Evolutionary conservation across 1,140 invertebrate species (phyloP), one percentile per base, ranked within the genome.

Genomic region (Globodera rostochiensis): DNA sequence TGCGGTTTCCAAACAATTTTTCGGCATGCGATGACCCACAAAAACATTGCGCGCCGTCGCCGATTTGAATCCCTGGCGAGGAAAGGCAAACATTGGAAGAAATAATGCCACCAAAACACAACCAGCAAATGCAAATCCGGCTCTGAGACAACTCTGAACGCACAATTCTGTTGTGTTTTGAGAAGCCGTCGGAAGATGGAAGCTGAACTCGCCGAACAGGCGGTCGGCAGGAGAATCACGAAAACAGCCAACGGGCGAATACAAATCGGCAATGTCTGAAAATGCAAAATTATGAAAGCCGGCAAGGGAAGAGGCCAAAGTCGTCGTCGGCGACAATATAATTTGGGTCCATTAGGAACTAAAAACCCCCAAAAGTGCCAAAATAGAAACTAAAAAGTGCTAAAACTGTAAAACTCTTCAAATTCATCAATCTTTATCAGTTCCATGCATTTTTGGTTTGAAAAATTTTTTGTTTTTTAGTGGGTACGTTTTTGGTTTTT

Each of bases 41-140:
- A 73, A 88, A 88, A 81, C 87, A 88, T 79, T 88, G 50, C 11
- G 11, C 82, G 8, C 21, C n/a, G n/a, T 25, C 50, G 45, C 74
- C 80, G 64, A 70, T 87, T 73, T 88, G 87, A n/a, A 88, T 60
- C 25, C 87, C 87, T 82, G 70, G 77, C 76, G 46, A 80, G 7
- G 19, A 50, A 74, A 73, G 77, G 67, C 13, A 67, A 53, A 77
- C 46, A 76, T 70, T n/a, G 69, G 50, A 57, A 77, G 1, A 47
- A 9, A 36, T 46, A 3, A 36, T 80, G 15, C 13, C 9, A 64
- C 69, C 25, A 19, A 78, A 84, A 21, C 21, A 73, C 46, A 49
- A 88, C 87, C 87, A 15, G 84, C 84, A 57, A 80, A 81, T 45
- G 74, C n/a, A 80, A 79, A 84, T 19, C 87, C 87, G 21, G 77